Conservation (phyloP, 2,113 vertebrate species). For the Chamaea fasciata region DNA sequence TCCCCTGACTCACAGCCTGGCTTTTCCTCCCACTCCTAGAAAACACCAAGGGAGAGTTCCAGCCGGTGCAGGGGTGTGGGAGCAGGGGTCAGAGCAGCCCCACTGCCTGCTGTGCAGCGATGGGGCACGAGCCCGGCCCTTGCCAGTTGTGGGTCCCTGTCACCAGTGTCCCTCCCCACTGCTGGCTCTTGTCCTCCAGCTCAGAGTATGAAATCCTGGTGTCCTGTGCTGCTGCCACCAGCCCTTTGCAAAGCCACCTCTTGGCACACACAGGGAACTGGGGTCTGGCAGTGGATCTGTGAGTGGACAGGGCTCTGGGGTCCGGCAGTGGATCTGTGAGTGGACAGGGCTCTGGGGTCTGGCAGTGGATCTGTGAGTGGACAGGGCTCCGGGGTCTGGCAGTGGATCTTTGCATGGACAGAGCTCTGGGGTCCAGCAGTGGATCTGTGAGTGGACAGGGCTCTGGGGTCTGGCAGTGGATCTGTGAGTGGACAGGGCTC, state of each 20-base stretch:
- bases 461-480: neutral
- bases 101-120: neutral
- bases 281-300: neutral
- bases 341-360: too few species aligned
- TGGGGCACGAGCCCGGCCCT: accelerated
- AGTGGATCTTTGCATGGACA: too few species aligned
- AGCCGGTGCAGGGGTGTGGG: neutral
- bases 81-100: neutral
- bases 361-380: neutral
- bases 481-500: neutral
- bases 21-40: neutral
- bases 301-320: too few species aligned
- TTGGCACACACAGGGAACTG: accelerated
- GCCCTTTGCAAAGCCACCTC: neutral
- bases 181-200: neutral
- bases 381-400: too few species aligned
- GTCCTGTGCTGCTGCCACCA: neutral
- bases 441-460: neutral
- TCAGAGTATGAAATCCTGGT: neutral
- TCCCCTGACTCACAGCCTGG: neutral
- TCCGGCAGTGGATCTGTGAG: neutral
- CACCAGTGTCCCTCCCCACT: accelerated
- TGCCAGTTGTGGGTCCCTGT: accelerated
- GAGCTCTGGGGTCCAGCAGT: accelerated
- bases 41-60: neutral